Evolutionary conservation across 2,797 vertebrate species (phyloP), one percentile per base, ranked within the genome.

Genomic region (Hypotaenidia okinawae): DNA sequence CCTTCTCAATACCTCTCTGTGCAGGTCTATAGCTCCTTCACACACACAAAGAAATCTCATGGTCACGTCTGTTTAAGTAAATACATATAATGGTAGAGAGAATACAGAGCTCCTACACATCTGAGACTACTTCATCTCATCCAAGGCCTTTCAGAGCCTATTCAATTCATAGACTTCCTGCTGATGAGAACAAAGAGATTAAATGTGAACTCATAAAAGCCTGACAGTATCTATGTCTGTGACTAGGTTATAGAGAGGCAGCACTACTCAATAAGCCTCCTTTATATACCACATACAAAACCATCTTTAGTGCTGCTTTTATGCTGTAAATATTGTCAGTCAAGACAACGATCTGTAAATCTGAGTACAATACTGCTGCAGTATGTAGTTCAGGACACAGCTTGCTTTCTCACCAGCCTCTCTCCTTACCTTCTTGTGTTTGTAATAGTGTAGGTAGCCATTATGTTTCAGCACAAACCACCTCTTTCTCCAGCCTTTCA

Each of bases 401-500:
- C 16, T 37, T 67, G 27, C 24, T 76, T 88, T 18, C 25, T 90
- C 39, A 90, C 5, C n/a, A 87, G 22, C 15, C 8, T 61, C 27
- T n/a, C 43, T 80, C 24, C 97, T 98, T 96, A 99, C 99, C 98
- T 98, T 98, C 96, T 98, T 99, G 79, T 99, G 98, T 87, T 98
- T 98, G 97, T 99, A 99, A 97, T 99, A 99, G 84, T 98, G 98
- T 9, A 99, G 98, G 80, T 97, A 98, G 76, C 98, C 98, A n/a
- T 99, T 98, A 22, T 98, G 98, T 54, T 98, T 98, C 68, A 99
- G 97, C 27, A 99, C 98, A 89, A 99, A 99, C 99, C 99, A 99
- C 76, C 99, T 98, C 97, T 99, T 99, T 91, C 99, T 98, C 99
- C 99, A 99, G 54, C 99, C 98, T 95, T 98, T 99, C 68, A 99